phyloP scores from a whole-genome alignment of 2,888 invertebrate species.

The Noctua comes region DNA sequence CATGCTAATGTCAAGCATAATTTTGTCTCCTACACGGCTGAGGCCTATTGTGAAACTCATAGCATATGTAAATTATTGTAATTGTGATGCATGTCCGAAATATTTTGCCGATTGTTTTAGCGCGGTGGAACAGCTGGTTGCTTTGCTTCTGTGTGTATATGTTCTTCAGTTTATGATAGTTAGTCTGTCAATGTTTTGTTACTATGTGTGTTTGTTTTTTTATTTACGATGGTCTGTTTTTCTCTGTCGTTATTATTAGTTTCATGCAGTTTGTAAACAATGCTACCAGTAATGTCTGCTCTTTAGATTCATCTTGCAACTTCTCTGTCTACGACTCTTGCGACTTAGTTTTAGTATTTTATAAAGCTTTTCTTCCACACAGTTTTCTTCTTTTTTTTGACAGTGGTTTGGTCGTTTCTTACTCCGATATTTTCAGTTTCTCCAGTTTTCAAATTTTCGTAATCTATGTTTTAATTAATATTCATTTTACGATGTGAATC shows the following conservation, averaged over 20 bases:
- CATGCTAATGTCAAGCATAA: conserved; percentile 77
- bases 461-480: background rate
- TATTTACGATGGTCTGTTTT: background rate
- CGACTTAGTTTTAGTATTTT: background rate
- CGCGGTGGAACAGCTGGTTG: conserved; percentile 28
- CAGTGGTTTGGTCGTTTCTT: background rate
- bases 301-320: conserved; percentile 3
- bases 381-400: no score
- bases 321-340: background rate
- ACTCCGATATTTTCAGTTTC: background rate
- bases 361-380: background rate
- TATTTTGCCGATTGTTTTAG: conserved; percentile 66
- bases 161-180: conserved; percentile 2
- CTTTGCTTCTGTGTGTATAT: background rate
- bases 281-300: background rate
- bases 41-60: conserved; percentile 75
- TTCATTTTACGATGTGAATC: conserved; percentile 1
- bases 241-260: background rate
- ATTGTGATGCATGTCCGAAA: conserved; percentile 74
- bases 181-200: background rate
- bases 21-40: conserved; percentile 84
- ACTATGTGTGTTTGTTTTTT: background rate
- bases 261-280: background rate
- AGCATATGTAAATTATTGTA: conserved; percentile 75
- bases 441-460: background rate